phyloP scores from a whole-genome alignment of 1,140 invertebrate species.

The Drosophila nebulosa region DNA sequence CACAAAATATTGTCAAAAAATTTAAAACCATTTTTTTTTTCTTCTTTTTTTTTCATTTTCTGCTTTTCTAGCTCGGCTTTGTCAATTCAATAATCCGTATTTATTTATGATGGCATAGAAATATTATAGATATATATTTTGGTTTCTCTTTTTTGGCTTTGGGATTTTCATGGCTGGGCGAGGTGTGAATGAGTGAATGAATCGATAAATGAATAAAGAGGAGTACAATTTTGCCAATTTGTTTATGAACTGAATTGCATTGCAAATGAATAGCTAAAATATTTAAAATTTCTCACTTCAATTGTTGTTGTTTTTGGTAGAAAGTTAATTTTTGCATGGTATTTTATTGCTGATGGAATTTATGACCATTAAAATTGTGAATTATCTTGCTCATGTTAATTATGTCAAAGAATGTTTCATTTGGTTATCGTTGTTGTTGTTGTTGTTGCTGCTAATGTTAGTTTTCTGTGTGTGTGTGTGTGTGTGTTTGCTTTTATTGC shows the following conservation, averaged over 20 bases:
- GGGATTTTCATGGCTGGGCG: slow-evolving; percentile 57
- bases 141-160: slow-evolving; percentile 47
- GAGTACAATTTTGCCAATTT: slow-evolving; percentile 30
- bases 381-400: slow-evolving; percentile 23
- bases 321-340: slow-evolving; percentile 1
- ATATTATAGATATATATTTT: slow-evolving; percentile 44
- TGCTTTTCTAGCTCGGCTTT: not conserved
- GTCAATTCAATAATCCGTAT: not conserved
- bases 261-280: slow-evolving; percentile 7
- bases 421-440: not conserved
- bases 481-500: not conserved
- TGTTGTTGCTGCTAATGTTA: not conserved
- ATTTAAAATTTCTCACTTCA: not conserved
- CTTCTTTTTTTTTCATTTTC: not conserved
- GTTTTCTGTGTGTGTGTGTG: not conserved
- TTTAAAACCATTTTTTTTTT: not conserved
- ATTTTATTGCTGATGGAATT: not conserved
- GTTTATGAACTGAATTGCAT: slow-evolving; percentile 2
- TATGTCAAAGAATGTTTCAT: not conserved
- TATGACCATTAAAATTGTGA: not conserved
- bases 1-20: not conserved
- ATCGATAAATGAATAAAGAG: slow-evolving; percentile 14
- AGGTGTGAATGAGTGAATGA: slow-evolving; percentile 10
- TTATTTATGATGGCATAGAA: not conserved
- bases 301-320: not conserved